phyloP scores from a whole-genome alignment of 2,797 vertebrate genomes.

The Cossypha dichroa region DNA sequence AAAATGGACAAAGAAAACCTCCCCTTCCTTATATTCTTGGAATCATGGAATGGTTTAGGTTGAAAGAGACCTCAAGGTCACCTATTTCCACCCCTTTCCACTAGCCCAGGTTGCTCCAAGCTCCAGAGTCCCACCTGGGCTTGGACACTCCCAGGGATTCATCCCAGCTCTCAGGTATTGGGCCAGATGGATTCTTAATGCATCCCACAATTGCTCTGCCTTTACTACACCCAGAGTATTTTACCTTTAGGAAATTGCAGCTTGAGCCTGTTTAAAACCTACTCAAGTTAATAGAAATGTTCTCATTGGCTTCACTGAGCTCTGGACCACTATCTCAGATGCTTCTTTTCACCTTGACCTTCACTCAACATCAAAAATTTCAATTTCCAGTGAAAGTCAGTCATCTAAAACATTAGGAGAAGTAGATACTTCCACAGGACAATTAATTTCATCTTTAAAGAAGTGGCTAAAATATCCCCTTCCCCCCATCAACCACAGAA shows the following conservation, averaged over 20 bases:
- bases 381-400: neutral
- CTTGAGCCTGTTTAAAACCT: neutral
- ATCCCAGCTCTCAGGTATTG: neutral
- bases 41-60: neutral
- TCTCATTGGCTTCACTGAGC: neutral
- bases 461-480: neutral
- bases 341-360: slow-evolving; percentile 36
- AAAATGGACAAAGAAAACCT: neutral
- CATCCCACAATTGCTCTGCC: neutral
- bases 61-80: neutral
- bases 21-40: accelerated
- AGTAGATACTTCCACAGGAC: neutral
- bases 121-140: accelerated
- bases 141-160: neutral
- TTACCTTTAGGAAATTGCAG: slow-evolving; percentile 20
- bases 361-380: neutral
- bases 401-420: slow-evolving; percentile 6
- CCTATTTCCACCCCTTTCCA: accelerated
- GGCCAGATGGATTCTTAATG: neutral
- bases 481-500: neutral
- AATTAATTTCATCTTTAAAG: neutral
- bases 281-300: slow-evolving; percentile 26
- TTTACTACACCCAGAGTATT: neutral
- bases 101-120: accelerated
- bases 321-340: neutral